Evolutionary conservation across 2,797 vertebrate genomes (phyloP).

Genomic region (Bovichtus diacanthus): DNA sequence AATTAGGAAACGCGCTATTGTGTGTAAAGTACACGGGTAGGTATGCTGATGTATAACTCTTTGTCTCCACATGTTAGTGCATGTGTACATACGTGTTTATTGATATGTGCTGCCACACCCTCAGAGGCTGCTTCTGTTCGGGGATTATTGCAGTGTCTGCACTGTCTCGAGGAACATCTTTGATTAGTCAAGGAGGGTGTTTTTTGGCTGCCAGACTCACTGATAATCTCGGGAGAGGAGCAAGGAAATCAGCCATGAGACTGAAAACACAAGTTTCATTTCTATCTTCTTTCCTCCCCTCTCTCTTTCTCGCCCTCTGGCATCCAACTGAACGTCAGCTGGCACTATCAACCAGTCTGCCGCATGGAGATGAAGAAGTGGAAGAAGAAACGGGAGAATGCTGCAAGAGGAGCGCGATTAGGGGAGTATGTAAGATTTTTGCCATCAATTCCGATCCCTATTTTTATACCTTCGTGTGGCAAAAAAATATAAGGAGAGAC

Average conservation of each 20-base stretch:
- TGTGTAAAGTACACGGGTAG: not conserved
- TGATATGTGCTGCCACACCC: conserved; percentile 51
- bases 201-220: conserved; percentile 66
- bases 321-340: conserved; percentile 62
- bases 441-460: conserved; percentile 1
- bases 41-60: not conserved
- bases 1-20: conserved; percentile 2
- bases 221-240: conserved; percentile 72
- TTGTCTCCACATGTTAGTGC: conserved; percentile 5
- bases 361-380: conserved; percentile 58
- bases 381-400: conserved; percentile 29
- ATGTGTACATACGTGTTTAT: conserved; percentile 30
- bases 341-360: conserved; percentile 58
- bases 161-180: conserved; percentile 60
- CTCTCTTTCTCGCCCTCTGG: conserved; percentile 62
- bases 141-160: conserved; percentile 45
- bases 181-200: conserved; percentile 65
- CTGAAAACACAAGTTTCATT: conserved; percentile 76
- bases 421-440: not conserved
- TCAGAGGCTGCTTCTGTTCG: conserved; percentile 28
- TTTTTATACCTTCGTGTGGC: not conserved
- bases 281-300: conserved; percentile 43
- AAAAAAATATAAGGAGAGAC: not conserved
- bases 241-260: conserved; percentile 67
- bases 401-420: conserved; percentile 30